phyloP scores from a whole-genome alignment of 2,797 vertebrate species.

The Philypnodon macrostomus region DNA sequence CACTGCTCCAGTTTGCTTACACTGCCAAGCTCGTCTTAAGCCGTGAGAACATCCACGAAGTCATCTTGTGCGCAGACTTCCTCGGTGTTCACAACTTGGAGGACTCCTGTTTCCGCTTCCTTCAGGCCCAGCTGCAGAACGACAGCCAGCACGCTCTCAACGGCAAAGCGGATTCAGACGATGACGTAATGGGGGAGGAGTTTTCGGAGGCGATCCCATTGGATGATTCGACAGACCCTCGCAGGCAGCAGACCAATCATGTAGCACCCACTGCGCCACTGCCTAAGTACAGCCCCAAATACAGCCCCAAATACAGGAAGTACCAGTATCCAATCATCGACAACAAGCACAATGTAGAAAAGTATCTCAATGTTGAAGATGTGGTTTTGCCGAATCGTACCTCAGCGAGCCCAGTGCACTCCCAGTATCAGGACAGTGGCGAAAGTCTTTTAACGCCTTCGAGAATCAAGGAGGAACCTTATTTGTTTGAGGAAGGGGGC shows the following conservation, averaged over 20 bases:
- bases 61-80: constrained; percentile 90
- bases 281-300: constrained; percentile 73
- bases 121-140: constrained; percentile 88
- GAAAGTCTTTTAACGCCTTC: constrained; percentile 43
- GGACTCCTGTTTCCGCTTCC: constrained; percentile 93
- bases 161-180: constrained; percentile 70
- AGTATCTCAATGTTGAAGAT: constrained; percentile 54
- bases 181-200: constrained; percentile 61
- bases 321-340: constrained; percentile 85
- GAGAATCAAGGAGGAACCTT: constrained; percentile 60
- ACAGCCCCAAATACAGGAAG: constrained; percentile 87
- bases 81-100: constrained; percentile 93
- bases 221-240: constrained; percentile 66
- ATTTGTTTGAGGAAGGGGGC: constrained; percentile 78
- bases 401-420: constrained; percentile 84
- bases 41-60: constrained; percentile 91
- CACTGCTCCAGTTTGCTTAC: constrained; percentile 95
- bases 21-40: constrained; percentile 93
- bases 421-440: constrained; percentile 72
- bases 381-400: constrained; percentile 75
- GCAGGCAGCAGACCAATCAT: constrained; percentile 64
- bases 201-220: constrained; percentile 35
- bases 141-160: constrained; percentile 78
- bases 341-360: constrained; percentile 80
- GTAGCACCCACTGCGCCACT: constrained; percentile 61